Conservation (phyloP, 2,113 vertebrate species). For the Andinoacara biseriatus region DNA sequence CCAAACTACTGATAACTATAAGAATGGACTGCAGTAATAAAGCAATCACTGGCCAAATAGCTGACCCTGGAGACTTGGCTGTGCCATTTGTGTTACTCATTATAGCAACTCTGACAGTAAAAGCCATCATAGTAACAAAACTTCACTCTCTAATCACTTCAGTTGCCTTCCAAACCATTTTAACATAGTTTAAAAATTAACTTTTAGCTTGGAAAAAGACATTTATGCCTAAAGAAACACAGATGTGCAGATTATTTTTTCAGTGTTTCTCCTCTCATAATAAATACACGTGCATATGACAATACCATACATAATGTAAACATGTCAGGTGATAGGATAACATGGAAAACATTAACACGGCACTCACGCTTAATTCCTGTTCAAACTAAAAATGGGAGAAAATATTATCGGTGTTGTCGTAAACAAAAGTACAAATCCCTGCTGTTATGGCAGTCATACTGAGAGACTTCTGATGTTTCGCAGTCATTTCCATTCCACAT, state of each 20-base stretch:
- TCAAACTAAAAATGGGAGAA: conserved; percentile 44
- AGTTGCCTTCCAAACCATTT: conserved; percentile 25
- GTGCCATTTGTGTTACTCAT: conserved; percentile 35
- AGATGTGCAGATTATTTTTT: not conserved
- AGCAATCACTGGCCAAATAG: conserved; percentile 24
- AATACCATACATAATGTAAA: conserved; percentile 21
- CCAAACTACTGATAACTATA: conserved; percentile 29
- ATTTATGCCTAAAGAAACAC: not conserved
- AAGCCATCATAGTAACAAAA: conserved; percentile 22
- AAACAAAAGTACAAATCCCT: conserved; percentile 71
- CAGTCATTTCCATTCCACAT: conserved; percentile 62
- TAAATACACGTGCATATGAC: not conserved
- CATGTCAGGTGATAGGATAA: conserved; percentile 42
- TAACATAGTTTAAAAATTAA: conserved; percentile 59
- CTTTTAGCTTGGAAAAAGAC: conserved; percentile 64
- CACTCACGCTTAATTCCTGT: conserved; percentile 40
- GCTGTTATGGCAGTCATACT: conserved; percentile 45
- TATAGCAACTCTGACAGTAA: conserved; percentile 34
- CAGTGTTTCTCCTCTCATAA: conserved; percentile 4
- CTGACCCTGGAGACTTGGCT: conserved; percentile 50
- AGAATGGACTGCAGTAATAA: conserved; percentile 28
- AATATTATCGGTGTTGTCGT: conserved; percentile 55
- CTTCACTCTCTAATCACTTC: conserved; percentile 40
- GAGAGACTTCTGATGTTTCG: conserved; percentile 62
- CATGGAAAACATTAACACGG: conserved; percentile 27